phyloP scores from a whole-genome alignment of 2,113 vertebrate genomes.

The Gobiocypris rarus region DNA sequence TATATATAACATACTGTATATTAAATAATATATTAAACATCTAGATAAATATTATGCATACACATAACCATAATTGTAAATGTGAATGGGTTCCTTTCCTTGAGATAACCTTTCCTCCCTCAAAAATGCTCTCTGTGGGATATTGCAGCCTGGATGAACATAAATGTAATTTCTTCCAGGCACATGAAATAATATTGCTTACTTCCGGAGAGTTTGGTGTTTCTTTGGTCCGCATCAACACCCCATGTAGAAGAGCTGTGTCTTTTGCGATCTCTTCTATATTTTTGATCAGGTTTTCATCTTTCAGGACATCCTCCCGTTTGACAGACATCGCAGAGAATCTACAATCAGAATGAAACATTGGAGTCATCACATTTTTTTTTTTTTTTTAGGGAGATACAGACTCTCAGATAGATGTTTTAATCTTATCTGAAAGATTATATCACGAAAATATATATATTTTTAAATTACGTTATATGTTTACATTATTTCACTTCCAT shows the following conservation, averaged over 20 bases:
- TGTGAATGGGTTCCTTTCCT: too few relatives aligned
- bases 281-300: slow-evolving; percentile 71
- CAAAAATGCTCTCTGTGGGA: neutral
- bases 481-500: neutral
- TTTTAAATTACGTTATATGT: too few relatives aligned
- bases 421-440: neutral
- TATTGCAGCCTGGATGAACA: neutral
- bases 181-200: slow-evolving; percentile 9
- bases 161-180: neutral
- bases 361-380: neutral
- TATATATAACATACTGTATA: too few relatives aligned
- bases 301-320: slow-evolving; percentile 71
- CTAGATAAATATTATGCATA: neutral
- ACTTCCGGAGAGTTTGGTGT: slow-evolving; percentile 84
- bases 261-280: slow-evolving; percentile 82
- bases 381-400: too few relatives aligned
- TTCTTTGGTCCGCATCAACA: slow-evolving; percentile 84
- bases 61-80: neutral
- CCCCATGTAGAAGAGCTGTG: slow-evolving; percentile 81
- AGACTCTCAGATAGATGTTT: neutral
- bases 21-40: too few relatives aligned
- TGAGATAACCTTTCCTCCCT: neutral
- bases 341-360: slow-evolving; percentile 32
- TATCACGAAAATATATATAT: neutral
- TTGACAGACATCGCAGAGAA: slow-evolving; percentile 66